These are phyloP conservation scores for Polydrusus cervinus DNA, from an alignment of 2,888 invertebrate genomes.

Conservation along the genomic window DNA sequence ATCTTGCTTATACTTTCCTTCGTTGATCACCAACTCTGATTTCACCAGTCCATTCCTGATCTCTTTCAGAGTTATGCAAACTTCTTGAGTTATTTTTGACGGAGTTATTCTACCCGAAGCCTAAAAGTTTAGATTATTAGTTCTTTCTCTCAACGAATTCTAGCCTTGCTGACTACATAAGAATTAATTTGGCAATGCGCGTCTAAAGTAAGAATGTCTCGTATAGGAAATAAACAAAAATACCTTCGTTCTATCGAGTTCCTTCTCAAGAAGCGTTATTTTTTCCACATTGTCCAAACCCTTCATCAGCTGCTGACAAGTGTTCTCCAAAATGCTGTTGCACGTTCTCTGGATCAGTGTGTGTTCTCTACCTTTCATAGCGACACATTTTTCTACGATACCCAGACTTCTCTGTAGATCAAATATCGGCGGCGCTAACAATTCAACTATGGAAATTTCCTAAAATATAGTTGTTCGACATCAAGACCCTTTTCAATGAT, in stretches of 20 bases:
- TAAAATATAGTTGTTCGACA: conserved; percentile 64
- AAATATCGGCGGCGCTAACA: conserved; percentile 76
- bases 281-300: conserved; percentile 74
- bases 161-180: too few species aligned
- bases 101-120: conserved; percentile 68
- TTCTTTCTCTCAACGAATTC: too few species aligned
- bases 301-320: conserved; percentile 75
- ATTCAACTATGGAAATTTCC: conserved; percentile 74
- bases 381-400: conserved; percentile 80
- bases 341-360: conserved; percentile 82
- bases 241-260: conserved; percentile 65
- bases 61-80: conserved; percentile 76
- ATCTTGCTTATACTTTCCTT: conserved; percentile 60
- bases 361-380: conserved; percentile 78
- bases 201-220: too few species aligned
- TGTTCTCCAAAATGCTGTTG: conserved; percentile 78
- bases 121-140: conserved; percentile 23
- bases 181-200: too few species aligned
- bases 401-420: conserved; percentile 79
- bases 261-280: conserved; percentile 72
- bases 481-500: conserved; percentile 43
- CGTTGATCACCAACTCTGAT: conserved; percentile 60
- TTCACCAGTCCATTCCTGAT: conserved; percentile 74
- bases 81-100: conserved; percentile 70
- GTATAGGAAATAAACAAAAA: too few species aligned